Evolutionary conservation across 2,888 invertebrate genomes (phyloP).

Genomic region (Protonemura montana): DNA sequence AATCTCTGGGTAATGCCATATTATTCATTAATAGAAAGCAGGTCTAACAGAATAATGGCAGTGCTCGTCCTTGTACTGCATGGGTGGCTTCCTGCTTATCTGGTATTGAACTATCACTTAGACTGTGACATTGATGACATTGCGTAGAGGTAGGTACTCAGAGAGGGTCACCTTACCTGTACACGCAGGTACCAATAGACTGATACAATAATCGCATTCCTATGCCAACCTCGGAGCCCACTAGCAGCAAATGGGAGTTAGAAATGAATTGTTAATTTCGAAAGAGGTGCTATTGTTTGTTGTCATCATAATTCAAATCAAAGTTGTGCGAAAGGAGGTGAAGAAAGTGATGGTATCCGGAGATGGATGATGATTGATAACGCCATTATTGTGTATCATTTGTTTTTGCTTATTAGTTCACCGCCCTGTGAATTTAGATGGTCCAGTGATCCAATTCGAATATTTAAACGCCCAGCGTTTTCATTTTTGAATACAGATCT

Average conservation of each 20-base stretch:
- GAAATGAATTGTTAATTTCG: background rate
- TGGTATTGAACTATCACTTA: background rate
- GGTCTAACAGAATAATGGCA: background rate
- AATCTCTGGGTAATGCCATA: too few relatives aligned
- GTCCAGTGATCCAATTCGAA: background rate
- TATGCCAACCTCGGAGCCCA: background rate
- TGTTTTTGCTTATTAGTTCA: background rate
- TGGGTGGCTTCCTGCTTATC: background rate
- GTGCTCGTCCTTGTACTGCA: background rate
- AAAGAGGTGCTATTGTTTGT: background rate
- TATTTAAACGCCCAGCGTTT: too few relatives aligned
- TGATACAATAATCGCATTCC: background rate
- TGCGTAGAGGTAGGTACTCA: background rate
- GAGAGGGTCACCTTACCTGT: background rate
- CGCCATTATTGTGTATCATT: background rate
- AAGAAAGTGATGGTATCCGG: slow-evolving; percentile 7
- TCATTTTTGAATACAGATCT: too few relatives aligned
- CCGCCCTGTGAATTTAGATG: background rate
- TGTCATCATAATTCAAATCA: background rate
- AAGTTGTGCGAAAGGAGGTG: background rate
- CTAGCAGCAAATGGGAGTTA: slow-evolving; percentile 1
- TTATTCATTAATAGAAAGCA: too few relatives aligned
- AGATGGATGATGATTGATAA: background rate
- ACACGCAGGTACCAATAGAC: too few relatives aligned
- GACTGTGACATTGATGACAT: background rate